Base-by-base conservation (phyloP, 2,888 invertebrate species). In the Xestia xanthographa region DNA sequence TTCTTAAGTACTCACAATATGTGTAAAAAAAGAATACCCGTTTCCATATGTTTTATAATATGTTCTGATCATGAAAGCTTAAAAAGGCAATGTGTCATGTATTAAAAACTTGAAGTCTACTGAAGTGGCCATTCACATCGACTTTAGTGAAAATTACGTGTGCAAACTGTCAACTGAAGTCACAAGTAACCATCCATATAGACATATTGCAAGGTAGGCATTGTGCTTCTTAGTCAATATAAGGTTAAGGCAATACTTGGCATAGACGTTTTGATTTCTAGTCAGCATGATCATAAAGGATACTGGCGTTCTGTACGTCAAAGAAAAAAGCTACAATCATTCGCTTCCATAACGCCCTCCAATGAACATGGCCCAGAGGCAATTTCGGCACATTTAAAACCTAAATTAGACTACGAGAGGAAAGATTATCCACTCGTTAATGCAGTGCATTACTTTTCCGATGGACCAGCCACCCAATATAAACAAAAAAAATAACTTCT, bases 311-410 rank as follows among this genome's bases (percentile, higher is more conserved):
- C 58, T 58, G 58, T 58, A 58, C 17, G 58, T 58, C 29, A 58
- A 58, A 58, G 58, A 58, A 58, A 58, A 58, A 58, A 58, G 29
- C 58, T 29, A 58, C 58, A 58, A 58, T 58, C 58, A 58, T 58
- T 58, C 45, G 45, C 45, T 0, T 45, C 45, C 45, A 17, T 45
- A 17, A 17, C 14, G 45, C 45, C 45, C 45, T 45, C 45, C 17
- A 45, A 17, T 45, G 45, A 45, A 45, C 45, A 45, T 45, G 45
- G 45, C 45, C 45, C 45, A 17, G 45, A 45, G 5, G 45, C 45
- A 45, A 45, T 45, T 45, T 45, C 17, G 45, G 45, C 45, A 45
- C 45, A 45, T 45, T 45, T 45, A 45, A 45, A 45, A 45, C 45
- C 45, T 45, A 45, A 17, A 45, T 45, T 45, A 17, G 45, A 45